phyloP scores from a whole-genome alignment of 2,797 vertebrate genomes.

The Meriones psammophilus region DNA sequence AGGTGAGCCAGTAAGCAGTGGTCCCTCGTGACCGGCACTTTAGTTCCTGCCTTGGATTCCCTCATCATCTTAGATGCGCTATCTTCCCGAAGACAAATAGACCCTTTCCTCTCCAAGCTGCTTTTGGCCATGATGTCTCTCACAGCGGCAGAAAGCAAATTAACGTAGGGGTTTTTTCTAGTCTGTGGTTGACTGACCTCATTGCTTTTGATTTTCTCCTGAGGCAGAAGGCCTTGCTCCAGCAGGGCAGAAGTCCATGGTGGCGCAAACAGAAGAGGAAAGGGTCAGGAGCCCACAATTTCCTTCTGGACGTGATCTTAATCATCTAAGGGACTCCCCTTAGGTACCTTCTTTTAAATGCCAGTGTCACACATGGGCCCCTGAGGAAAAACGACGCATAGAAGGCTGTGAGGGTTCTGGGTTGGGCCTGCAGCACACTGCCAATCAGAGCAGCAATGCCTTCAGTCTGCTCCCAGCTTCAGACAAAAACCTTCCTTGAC shows the following conservation, averaged over 20 bases:
- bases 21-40: not conserved
- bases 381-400: too few species aligned
- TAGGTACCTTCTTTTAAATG: not conserved
- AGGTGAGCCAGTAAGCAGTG: not conserved
- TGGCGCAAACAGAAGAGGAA: not conserved
- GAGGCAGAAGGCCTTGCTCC: not conserved
- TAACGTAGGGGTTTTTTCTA: not conserved
- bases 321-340: not conserved
- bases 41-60: not conserved
- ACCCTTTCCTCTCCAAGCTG: not conserved
- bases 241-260: not conserved
- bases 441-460: not conserved
- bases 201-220: not conserved
- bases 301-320: not conserved
- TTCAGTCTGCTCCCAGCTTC: not conserved
- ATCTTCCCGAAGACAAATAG: not conserved
- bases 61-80: not conserved
- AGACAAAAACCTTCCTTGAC: slow-evolving; percentile 51
- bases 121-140: not conserved
- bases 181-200: not conserved
- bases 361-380: not conserved
- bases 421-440: fast-evolving
- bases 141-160: not conserved
- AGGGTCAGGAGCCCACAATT: not conserved
- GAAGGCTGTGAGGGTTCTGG: fast-evolving